Percentiles rank a stretch among this genome's conserved stretches.
phyloP scores from a whole-genome alignment of 2,888 invertebrate genomes.

The Hyppa rectilinea region DNA sequence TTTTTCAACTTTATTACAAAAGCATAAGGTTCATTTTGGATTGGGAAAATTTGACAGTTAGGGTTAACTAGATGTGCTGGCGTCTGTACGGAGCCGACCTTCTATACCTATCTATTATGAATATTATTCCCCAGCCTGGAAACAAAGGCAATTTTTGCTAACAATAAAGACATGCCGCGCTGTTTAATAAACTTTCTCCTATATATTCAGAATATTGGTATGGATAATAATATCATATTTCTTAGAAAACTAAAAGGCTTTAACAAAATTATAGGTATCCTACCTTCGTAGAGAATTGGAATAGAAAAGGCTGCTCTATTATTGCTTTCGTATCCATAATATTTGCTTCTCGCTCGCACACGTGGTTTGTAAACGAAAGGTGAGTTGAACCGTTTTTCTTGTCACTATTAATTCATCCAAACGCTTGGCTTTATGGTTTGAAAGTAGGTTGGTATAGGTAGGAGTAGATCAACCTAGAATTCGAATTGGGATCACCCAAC shows the following conservation, averaged over 20 bases:
- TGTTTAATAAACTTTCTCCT: constrained; percentile 5
- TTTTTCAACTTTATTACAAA: too few relatives aligned
- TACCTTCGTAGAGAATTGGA: background rate
- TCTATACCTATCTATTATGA: background rate
- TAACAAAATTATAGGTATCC: background rate
- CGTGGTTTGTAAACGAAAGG: background rate
- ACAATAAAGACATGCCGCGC: constrained; percentile 32
- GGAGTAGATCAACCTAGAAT: too few relatives aligned
- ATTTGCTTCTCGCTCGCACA: background rate
- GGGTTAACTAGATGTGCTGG: too few relatives aligned
- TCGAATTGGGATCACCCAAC: too few relatives aligned
- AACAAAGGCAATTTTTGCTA: constrained; percentile 3
- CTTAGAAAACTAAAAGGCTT: constrained; percentile 3
- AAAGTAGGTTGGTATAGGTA: background rate
- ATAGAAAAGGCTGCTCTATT: background rate
- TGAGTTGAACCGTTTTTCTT: too few relatives aligned
- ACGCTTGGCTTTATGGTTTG: too few relatives aligned
- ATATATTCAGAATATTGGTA: constrained; percentile 5
- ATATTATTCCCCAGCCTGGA: background rate
- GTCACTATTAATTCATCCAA: too few relatives aligned
- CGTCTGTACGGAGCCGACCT: background rate
- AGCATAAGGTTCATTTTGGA: too few relatives aligned
- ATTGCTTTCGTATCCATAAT: constrained; percentile 11
- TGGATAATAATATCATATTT: background rate
- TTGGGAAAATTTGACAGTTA: too few relatives aligned